Evolutionary conservation across 1,140 invertebrate genomes (phyloP), one percentile per base, ranked within the genome.

Genomic region (Archegozetes longisetosus): DNA sequence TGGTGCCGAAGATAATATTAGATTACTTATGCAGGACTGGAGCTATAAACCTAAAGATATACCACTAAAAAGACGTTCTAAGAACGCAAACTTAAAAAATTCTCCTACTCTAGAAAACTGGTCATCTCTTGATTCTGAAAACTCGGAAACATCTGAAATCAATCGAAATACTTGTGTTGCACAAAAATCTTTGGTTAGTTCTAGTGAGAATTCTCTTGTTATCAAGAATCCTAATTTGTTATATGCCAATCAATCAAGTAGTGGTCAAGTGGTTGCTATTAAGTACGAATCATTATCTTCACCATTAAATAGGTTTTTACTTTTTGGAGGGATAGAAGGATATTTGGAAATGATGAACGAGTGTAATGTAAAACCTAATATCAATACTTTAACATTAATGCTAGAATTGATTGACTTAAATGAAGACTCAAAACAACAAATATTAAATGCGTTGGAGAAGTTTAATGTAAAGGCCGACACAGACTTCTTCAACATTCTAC

Each of bases 401-500:
- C 67, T 93, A 13, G 77, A 84, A 65, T 70, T 81, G 60, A 75
- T 87, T 59, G 84, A 85, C 3, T 71, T 80, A 53, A 81, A 77
- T 28, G 67, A 69, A 55, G 69, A 76, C 50, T 77, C 79, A 27
- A 88, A 93, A 72, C 73, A 81, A 48, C 74, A 79, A 63, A 65
- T 88, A 6, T 62, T 87, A 4, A 62, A 68, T 40, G 68, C 76
- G 24, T 78, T 89, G 67, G 76, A 78, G 54, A 68, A 72, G 55
- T 70, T 74, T 32, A 71, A 76, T 14, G 68, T 89, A 0, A 76
- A 75, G 65, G 71, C 81, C 0, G 88, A 93, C 72, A 78, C 85
- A 40, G 80, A 81, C 68, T 89, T 92, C 69, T 89, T 80, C 65
- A 95, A 93, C 72, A 79, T 84, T 69, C 72, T 93, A 17, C 90